These are phyloP conservation scores for Ochlodes sylvanus DNA, from an alignment of 2,888 invertebrate species.

Conservation along the genomic window DNA sequence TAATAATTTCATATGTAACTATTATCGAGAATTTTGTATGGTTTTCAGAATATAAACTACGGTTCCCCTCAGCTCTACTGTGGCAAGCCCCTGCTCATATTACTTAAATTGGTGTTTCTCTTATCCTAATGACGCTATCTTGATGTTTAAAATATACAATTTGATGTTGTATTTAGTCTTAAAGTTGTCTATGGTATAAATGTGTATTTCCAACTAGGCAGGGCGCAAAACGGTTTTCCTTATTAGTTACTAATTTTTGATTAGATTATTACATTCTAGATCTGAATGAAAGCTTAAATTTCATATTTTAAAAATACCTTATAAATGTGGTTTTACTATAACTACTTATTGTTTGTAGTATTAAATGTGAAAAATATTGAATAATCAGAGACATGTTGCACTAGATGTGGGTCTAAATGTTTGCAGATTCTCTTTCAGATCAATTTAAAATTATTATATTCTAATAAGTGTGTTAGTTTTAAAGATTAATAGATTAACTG, in stretches of 20 bases:
- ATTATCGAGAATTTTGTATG: too few species aligned
- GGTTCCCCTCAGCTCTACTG: background rate
- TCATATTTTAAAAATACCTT: constrained; percentile 42
- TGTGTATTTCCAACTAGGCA: constrained; percentile 45
- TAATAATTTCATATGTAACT: too few species aligned
- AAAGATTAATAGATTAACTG: constrained; percentile 68
- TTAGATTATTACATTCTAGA: constrained; percentile 65
- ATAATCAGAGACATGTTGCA: constrained; percentile 31
- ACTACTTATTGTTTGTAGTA: constrained; percentile 30
- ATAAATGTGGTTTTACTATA: constrained; percentile 18
- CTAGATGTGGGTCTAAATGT: constrained; percentile 48
- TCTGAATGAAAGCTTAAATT: constrained; percentile 76
- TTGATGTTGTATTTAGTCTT: constrained; percentile 58
- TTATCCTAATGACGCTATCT: constrained; percentile 33
- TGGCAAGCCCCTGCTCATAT: constrained; percentile 18
- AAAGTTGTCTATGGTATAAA: constrained; percentile 49
- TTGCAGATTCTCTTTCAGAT: constrained; percentile 79
- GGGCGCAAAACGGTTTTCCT: constrained; percentile 49
- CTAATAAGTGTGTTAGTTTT: constrained; percentile 58
- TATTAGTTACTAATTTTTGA: constrained; percentile 53
- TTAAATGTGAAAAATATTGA: constrained; percentile 28
- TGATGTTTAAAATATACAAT: constrained; percentile 40
- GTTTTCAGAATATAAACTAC: background rate
- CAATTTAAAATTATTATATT: constrained; percentile 65
- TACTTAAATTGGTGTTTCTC: constrained; percentile 32